Base-by-base conservation (phyloP, 2,797 vertebrate genomes). In the Megaceryle alcyon region DNA sequence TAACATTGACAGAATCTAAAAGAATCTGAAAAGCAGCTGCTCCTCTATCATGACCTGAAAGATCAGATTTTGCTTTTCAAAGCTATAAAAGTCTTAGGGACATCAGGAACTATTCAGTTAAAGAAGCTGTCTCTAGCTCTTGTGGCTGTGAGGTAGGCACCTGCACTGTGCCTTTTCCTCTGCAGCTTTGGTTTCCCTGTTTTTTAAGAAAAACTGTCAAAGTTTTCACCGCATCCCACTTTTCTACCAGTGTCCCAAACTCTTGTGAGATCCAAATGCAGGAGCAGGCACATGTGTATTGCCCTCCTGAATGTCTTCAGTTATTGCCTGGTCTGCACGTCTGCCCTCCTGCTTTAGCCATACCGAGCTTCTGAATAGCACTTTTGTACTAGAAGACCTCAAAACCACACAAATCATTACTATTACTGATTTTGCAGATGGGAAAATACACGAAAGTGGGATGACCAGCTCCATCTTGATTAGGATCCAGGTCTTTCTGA, bases 31-130 rank as follows among this genome's bases (percentile, higher is more conserved):
- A 91, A 79, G 22, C 2, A 6, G 43, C 41, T 39, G 44, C 31
- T 75, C 9, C 56, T 88, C 25, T 59, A 46, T 14, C 18, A 6
- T 46, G 26, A 80, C 26, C 31, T 68, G 8, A 20, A 83, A 86
- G 37, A 78, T 68, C 33, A 43, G 57, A 29, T 81, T 83, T 87
- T 91, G 49, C 43, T 71, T 95, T 86, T 89, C 41, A 51, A 83
- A 83, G 35, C 29, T 73, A 13, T 49, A 26, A 33, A 92, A 68
- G 54, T 44, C 22, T 57, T 59, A 13, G 13, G 44, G 61, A 44
- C 14, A 28, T 48, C 53, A 48, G 31, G 6, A 53, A 31, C 22
- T 41, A 33, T 57, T 82, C 22, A 20, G 43, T 23, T 51, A 85
- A 75, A 49, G 41, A 65, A 72, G 35, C 16, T 53, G 33, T 29